Conservation (phyloP, 2,797 vertebrate genomes). For the Periparus ater region DNA sequence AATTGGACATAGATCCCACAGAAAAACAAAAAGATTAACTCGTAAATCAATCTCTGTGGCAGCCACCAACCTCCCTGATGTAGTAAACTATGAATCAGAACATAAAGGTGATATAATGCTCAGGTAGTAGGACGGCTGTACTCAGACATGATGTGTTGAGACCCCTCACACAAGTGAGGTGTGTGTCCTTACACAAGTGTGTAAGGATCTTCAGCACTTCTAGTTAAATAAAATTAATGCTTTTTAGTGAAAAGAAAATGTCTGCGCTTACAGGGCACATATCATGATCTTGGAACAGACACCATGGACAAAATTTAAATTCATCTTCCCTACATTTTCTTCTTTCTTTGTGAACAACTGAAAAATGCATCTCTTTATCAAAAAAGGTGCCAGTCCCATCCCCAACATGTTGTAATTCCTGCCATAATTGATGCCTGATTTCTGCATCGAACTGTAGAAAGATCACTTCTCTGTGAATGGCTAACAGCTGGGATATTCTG, state of each 20-base stretch:
- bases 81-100: background rate
- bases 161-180: background rate
- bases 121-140: background rate
- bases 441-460: conserved; percentile 77
- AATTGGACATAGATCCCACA: background rate
- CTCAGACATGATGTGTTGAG: background rate
- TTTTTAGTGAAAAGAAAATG: background rate
- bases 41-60: background rate
- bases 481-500: conserved; percentile 67
- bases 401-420: background rate
- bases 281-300: background rate
- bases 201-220: background rate
- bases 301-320: background rate
- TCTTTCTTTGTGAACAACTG: background rate
- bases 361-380: background rate
- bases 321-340: background rate
- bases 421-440: conserved; percentile 72
- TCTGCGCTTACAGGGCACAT: background rate
- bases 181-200: too few relatives aligned
- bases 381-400: background rate
- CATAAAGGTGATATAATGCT: background rate
- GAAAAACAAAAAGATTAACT: background rate
- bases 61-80: background rate
- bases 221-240: background rate
- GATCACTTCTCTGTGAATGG: conserved; percentile 72